Percentiles rank a stretch among this genome's conserved stretches.
Conservation (phyloP, 2,113 vertebrate species). For the Festucalex cinctus region DNA sequence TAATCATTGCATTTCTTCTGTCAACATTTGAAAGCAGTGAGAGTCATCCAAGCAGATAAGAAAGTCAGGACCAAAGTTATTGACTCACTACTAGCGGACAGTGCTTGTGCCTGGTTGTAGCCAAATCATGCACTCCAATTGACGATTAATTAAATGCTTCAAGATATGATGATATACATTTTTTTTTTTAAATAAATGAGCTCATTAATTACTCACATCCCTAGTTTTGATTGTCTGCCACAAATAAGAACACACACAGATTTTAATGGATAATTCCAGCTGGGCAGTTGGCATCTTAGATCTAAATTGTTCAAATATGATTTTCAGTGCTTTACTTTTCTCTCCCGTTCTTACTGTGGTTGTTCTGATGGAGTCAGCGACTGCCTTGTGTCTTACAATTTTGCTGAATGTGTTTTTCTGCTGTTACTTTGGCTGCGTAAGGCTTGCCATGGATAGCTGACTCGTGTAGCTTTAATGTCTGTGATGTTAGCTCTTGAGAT, state of each 20-base stretch:
- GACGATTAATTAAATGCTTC: no score
- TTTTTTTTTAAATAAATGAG: background rate
- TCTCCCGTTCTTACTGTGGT: background rate
- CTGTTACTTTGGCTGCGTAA: conserved; percentile 3
- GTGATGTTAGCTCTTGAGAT: conserved; percentile 9
- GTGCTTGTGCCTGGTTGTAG: background rate
- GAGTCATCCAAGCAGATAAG: no score
- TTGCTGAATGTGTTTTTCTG: conserved; percentile 7
- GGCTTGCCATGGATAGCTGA: conserved; percentile 1
- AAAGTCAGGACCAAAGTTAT: no score
- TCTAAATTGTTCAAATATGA: conserved; percentile 5
- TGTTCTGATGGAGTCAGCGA: conserved; percentile 7
- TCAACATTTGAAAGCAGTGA: no score
- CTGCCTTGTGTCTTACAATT: conserved; percentile 1
- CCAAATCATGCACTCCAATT: background rate
- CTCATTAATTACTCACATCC: background rate
- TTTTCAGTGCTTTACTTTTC: conserved; percentile 1
- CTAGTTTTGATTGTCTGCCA: background rate
- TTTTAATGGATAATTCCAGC: background rate
- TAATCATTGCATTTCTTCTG: no score
- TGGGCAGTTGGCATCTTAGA: background rate
- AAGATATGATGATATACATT: no score
- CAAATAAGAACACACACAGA: background rate
- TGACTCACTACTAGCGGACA: background rate
- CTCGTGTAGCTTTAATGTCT: conserved; percentile 9